Evolutionary conservation across 1,140 invertebrate genomes (phyloP).

Genomic region (Polyergus mexicanus): DNA sequence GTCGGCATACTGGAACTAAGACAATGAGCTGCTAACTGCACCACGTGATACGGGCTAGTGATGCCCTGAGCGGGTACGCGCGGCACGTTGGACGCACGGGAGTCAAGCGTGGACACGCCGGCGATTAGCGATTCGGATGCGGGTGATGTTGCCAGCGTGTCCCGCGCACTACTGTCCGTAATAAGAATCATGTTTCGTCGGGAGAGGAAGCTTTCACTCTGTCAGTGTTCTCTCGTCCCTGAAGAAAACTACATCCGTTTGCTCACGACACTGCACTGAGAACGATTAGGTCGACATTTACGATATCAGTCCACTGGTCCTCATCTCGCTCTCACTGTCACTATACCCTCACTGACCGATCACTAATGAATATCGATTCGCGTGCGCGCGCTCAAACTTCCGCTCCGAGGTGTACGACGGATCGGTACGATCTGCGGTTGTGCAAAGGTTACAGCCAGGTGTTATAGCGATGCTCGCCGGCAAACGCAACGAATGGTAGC

Average conservation of each 20-base stretch:
- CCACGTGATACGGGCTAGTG: constrained; percentile 79
- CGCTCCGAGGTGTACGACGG: constrained; percentile 36
- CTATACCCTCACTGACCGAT: constrained; percentile 52
- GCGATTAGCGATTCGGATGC: constrained; percentile 78
- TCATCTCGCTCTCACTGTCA: constrained; percentile 50
- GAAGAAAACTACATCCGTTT: constrained; percentile 50
- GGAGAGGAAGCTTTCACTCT: neutral
- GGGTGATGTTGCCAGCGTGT: constrained; percentile 65
- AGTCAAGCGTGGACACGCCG: constrained; percentile 71
- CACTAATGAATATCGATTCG: constrained; percentile 53
- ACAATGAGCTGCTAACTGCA: constrained; percentile 75
- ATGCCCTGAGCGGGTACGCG: constrained; percentile 76
- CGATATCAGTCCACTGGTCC: constrained; percentile 63
- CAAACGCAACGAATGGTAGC: constrained; percentile 15
- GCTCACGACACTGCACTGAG: constrained; percentile 70
- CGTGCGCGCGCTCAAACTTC: neutral
- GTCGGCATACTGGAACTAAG: constrained; percentile 85
- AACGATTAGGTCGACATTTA: constrained; percentile 35
- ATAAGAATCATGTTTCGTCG: constrained; percentile 81
- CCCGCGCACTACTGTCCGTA: constrained; percentile 83
- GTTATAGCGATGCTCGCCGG: constrained; percentile 32
- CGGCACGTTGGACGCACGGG: constrained; percentile 69
- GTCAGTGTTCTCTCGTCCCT: neutral
- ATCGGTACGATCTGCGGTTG: constrained; percentile 72
- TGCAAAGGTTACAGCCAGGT: constrained; percentile 39